Percentiles rank a stretch among this genome's conserved stretches.
phyloP scores from a whole-genome alignment of 2,113 vertebrate genomes.

The Sakesphorus luctuosus region DNA sequence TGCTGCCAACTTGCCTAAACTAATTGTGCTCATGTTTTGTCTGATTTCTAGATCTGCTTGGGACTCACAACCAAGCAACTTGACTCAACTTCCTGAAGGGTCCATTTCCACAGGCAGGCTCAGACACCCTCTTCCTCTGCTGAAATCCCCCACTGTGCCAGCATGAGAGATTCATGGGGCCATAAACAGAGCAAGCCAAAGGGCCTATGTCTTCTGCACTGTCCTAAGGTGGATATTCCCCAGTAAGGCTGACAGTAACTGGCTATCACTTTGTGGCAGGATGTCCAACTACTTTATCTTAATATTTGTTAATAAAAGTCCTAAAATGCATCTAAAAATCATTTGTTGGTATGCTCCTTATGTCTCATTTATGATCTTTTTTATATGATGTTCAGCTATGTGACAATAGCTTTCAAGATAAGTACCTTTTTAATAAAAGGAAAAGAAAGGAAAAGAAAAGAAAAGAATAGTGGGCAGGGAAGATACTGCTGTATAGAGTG shows the following conservation, averaged over 20 bases:
- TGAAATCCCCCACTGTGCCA: not conserved
- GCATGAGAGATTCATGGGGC: not conserved
- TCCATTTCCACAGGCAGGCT: not conserved
- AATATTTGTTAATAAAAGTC: not conserved
- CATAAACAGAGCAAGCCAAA: not conserved
- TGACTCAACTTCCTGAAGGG: not conserved
- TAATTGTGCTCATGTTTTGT: not conserved
- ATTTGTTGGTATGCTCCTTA: not conserved
- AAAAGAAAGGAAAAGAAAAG: conserved; percentile 2
- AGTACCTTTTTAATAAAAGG: conserved; percentile 9
- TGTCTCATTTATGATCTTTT: not conserved
- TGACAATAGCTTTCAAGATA: conserved; percentile 33
- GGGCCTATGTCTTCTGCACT: not conserved
- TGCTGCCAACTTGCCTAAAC: not conserved
- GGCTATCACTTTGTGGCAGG: not conserved
- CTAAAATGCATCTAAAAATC: not conserved
- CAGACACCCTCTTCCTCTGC: not conserved
- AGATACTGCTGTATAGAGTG: not conserved
- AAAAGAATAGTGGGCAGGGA: not conserved
- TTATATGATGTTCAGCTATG: not conserved
- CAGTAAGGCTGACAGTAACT: not conserved
- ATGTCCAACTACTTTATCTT: not conserved
- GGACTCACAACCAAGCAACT: not conserved
- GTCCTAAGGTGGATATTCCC: not conserved
- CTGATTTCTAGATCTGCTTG: not conserved